A percentile compares a stretch with the other conserved stretches of the same genome.
phyloP scores from a whole-genome alignment of 2,113 vertebrate genomes.

The Tachuris rubrigastra region DNA sequence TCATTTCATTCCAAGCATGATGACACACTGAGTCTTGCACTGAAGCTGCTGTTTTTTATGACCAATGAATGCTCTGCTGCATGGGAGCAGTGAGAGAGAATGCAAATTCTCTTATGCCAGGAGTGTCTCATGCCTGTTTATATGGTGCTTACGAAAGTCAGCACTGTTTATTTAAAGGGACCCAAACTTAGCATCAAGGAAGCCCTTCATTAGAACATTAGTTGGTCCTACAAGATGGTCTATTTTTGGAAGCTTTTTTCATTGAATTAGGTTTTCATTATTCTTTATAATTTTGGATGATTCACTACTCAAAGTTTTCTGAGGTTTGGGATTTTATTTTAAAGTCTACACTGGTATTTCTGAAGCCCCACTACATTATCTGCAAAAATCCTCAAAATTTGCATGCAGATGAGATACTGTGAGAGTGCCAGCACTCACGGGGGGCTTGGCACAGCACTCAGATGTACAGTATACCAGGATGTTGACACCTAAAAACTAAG shows the following conservation, averaged over 20 bases:
- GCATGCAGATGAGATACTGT: background rate
- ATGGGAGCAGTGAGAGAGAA: background rate
- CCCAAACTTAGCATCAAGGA: background rate
- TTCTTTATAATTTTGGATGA: background rate
- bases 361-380: background rate
- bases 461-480: background rate
- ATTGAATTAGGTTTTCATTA: background rate
- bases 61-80: constrained; percentile 24
- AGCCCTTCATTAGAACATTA: background rate
- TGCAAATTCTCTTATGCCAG: constrained; percentile 22
- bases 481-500: background rate
- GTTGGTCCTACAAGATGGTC: background rate
- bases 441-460: background rate
- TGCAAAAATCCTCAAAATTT: background rate
- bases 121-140: background rate
- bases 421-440: background rate
- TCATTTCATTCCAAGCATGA: constrained; percentile 41
- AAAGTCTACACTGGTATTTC: background rate
- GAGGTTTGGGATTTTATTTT: background rate
- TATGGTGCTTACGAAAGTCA: background rate
- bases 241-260: background rate
- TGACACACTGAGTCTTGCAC: constrained; percentile 5
- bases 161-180: background rate
- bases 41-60: background rate
- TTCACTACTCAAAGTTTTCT: background rate